A percentile compares a stretch with the other conserved stretches of the same genome.
phyloP scores from a whole-genome alignment of 2,888 invertebrate genomes.

The Leucania comma region DNA sequence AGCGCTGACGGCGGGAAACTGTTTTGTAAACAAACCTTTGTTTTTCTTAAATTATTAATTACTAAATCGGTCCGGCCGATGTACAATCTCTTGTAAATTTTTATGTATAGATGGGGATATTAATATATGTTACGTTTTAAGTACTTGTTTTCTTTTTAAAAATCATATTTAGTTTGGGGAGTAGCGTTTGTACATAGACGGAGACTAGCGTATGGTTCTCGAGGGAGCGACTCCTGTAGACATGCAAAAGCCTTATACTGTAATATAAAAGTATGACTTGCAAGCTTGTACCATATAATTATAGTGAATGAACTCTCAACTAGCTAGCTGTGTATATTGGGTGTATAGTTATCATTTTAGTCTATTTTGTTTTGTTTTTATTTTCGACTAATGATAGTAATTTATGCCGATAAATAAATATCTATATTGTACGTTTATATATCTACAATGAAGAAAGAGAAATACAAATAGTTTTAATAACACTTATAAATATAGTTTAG shows the following conservation, averaged over 20 bases:
- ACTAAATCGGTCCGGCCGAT: constrained; percentile 79
- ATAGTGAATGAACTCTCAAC: constrained; percentile 84
- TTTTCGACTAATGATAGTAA: constrained; percentile 88
- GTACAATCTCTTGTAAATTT: constrained; percentile 89
- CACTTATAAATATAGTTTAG: constrained; percentile 90
- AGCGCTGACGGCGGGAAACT: constrained; percentile 66
- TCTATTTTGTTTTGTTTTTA: constrained; percentile 84
- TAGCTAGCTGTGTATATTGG: constrained; percentile 89
- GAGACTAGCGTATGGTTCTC: constrained; percentile 69
- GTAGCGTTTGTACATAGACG: constrained; percentile 79
- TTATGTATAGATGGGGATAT: constrained; percentile 89
- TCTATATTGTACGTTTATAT: constrained; percentile 87
- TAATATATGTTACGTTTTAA: constrained; percentile 86
- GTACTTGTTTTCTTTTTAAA: constrained; percentile 80
- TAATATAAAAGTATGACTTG: constrained; percentile 81
- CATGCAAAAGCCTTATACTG: constrained; percentile 87
- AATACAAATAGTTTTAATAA: constrained; percentile 89
- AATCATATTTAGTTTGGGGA: constrained; percentile 72
- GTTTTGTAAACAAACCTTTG: constrained; percentile 65
- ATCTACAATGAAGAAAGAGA: constrained; percentile 82
- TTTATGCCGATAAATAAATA: constrained; percentile 88
- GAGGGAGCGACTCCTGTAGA: constrained; percentile 76
- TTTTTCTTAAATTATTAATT: constrained; percentile 83
- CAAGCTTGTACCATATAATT: constrained; percentile 87
- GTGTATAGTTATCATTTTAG: constrained; percentile 89